Conservation (phyloP, 2,797 vertebrate species). For the Micrastur ruficollis region DNA sequence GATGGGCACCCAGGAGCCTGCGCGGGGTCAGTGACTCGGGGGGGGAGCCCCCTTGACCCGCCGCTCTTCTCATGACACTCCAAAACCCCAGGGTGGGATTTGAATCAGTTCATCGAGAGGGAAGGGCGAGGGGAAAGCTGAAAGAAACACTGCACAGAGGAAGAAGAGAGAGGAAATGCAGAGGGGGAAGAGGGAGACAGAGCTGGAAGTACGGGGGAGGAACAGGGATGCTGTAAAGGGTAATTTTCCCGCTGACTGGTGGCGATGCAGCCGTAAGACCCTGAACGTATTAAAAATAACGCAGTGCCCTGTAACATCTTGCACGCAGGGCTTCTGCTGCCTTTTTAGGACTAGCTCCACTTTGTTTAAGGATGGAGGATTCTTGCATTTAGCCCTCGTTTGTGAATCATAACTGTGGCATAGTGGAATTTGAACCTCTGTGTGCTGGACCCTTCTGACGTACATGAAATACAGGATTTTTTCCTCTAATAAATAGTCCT, state of each 20-base stretch:
- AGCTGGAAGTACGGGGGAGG: not conserved
- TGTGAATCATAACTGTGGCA: not conserved
- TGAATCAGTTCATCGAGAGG: not conserved
- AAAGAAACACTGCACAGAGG: rapidly evolving
- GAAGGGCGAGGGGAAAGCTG: not conserved
- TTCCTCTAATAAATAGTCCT: not conserved
- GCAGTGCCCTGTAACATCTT: not conserved
- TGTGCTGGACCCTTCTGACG: not conserved
- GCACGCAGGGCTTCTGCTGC: not conserved
- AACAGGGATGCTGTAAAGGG: not conserved
- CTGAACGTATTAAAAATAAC: not conserved
- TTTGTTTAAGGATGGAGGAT: not conserved
- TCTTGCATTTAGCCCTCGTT: not conserved
- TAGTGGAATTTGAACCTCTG: not conserved
- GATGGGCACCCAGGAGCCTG: not conserved
- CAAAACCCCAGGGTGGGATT: not conserved
- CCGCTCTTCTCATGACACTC: rapidly evolving
- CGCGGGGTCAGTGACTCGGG: rapidly evolving
- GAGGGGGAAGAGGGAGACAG: not conserved
- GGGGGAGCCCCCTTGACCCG: not conserved
- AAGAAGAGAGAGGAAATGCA: not conserved
- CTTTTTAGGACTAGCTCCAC: not conserved
- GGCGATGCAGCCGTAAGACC: rapidly evolving
- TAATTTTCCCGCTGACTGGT: not conserved
- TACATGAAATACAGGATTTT: not conserved